Conservation (phyloP, 2,797 vertebrate genomes). For the Moxostoma hubbsi region DNA sequence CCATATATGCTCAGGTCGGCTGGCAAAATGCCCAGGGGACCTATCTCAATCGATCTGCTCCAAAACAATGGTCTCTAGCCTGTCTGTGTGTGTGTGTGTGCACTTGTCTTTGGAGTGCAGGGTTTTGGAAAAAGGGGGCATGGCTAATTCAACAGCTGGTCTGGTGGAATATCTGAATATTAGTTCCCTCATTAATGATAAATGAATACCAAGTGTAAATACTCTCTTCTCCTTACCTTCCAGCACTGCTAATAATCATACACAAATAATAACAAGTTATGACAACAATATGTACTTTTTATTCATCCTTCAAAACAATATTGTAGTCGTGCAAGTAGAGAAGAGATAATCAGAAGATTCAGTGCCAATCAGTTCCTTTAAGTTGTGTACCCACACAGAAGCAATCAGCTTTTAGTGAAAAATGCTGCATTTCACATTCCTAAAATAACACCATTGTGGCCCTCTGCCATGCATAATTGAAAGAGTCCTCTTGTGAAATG, state of each 20-base stretch:
- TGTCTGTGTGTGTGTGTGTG: no score
- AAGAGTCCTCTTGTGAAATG: constrained; percentile 11
- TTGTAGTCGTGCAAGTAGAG: neutral
- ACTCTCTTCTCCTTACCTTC: neutral
- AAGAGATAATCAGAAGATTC: constrained; percentile 19
- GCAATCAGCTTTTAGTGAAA: neutral
- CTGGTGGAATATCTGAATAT: no score
- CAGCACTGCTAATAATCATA: neutral
- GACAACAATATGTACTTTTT: neutral
- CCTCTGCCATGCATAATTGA: constrained; percentile 33
- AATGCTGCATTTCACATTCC: constrained; percentile 28
- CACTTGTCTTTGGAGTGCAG: no score
- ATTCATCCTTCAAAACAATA: neutral
- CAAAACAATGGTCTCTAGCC: no score
- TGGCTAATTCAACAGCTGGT: no score
- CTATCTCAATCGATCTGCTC: no score
- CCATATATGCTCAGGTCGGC: no score
- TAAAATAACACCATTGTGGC: neutral
- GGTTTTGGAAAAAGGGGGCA: no score
- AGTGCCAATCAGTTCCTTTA: constrained; percentile 15
- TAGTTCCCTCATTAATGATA: neutral
- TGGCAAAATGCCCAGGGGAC: no score
- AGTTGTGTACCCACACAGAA: constrained; percentile 3
- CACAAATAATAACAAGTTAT: neutral
- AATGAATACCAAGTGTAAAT: neutral